phyloP scores from a whole-genome alignment of 2,888 invertebrate species.

The Bombylius discolor region DNA sequence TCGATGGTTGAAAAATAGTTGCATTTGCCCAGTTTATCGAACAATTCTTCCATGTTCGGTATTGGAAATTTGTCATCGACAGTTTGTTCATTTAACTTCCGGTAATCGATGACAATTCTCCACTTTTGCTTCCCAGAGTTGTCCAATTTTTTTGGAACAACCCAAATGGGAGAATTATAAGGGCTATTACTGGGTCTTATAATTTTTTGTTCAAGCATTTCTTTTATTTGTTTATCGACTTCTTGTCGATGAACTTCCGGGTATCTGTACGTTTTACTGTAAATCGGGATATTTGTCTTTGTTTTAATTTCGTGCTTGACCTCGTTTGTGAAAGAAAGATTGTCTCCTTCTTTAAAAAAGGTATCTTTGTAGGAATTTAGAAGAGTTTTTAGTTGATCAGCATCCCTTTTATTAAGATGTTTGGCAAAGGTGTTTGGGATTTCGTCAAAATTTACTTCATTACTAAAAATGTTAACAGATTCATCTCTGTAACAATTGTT shows the following conservation, averaged over 20 bases:
- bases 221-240: slow-evolving; percentile 1
- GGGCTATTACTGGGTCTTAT: slow-evolving; percentile 14
- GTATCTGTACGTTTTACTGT: slow-evolving; percentile 4
- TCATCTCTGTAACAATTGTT: no score
- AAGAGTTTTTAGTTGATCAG: not conserved
- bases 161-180: not conserved
- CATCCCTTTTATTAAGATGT: not conserved
- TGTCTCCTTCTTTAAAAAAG: slow-evolving; percentile 3
- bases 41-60: slow-evolving; percentile 4
- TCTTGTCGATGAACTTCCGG: slow-evolving; percentile 1
- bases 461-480: no score
- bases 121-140: slow-evolving; percentile 8
- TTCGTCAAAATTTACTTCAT: no score
- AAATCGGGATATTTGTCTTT: not conserved
- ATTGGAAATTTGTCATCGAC: slow-evolving; percentile 6
- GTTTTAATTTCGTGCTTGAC: slow-evolving; percentile 6
- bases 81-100: slow-evolving; percentile 1
- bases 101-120: slow-evolving; percentile 9
- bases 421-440: not conserved
- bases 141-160: not conserved
- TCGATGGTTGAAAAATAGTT: slow-evolving; percentile 19
- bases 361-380: not conserved
- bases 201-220: slow-evolving; percentile 12
- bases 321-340: slow-evolving; percentile 1
- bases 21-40: slow-evolving; percentile 14